phyloP scores from a whole-genome alignment of 2,888 invertebrate species.

The Apamea crenata region DNA sequence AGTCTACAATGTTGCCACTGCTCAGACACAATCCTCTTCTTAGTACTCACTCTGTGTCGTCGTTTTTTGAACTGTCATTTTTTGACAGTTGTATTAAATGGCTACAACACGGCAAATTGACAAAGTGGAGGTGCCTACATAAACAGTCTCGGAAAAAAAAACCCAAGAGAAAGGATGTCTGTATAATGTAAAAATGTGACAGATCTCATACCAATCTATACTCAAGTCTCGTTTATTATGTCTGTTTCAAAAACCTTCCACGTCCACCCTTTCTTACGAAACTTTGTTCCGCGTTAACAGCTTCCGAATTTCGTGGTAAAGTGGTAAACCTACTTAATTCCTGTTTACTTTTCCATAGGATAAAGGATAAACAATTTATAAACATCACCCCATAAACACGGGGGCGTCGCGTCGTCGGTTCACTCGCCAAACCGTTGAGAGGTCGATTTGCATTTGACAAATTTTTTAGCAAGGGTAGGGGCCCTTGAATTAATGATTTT shows the following conservation, averaged over 20 bases:
- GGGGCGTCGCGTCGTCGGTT: conserved; percentile 35
- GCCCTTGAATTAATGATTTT: conserved; percentile 77
- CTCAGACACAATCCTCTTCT: too few species aligned
- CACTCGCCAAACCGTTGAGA: conserved; percentile 61
- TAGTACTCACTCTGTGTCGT: too few species aligned
- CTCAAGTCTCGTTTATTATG: not conserved
- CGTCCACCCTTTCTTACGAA: not conserved
- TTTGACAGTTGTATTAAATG: not conserved
- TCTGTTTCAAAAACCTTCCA: not conserved
- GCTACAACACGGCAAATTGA: not conserved
- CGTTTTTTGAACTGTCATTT: not conserved
- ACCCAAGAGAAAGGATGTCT: not conserved
- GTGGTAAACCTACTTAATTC: conserved; percentile 17
- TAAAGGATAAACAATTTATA: conserved; percentile 55
- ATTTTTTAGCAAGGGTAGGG: conserved; percentile 55
- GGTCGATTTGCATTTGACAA: conserved; percentile 76
- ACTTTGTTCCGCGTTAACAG: not conserved
- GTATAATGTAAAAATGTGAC: not conserved
- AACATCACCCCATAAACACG: conserved; percentile 54
- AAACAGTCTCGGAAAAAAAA: not conserved
- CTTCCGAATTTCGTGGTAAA: conserved; percentile 16
- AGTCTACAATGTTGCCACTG: too few species aligned
- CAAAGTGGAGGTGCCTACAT: too few species aligned
- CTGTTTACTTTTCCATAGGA: conserved; percentile 25
- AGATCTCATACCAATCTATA: not conserved